phyloP scores from a whole-genome alignment of 1,140 invertebrate genomes.

The Fopius arisanus region DNA sequence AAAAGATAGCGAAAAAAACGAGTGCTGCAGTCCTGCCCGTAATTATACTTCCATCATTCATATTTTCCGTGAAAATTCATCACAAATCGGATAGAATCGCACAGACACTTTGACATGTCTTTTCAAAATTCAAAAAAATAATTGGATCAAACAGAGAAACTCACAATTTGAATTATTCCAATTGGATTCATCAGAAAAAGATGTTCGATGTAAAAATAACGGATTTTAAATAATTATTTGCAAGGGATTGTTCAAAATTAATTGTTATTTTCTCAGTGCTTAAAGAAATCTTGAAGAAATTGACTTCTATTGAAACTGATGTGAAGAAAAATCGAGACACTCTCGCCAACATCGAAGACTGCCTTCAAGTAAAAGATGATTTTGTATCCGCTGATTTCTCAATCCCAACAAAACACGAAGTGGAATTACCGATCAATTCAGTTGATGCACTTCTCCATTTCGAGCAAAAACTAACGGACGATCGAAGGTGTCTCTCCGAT shows the following conservation, averaged over 20 bases:
- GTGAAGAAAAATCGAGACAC: background rate
- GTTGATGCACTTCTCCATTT: background rate
- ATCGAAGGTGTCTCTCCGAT: background rate
- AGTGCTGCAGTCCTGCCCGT: background rate
- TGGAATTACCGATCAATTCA: background rate
- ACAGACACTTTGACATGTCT: too few relatives aligned
- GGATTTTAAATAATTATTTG: too few relatives aligned
- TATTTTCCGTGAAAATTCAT: too few relatives aligned
- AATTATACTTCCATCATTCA: too few relatives aligned
- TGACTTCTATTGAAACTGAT: background rate
- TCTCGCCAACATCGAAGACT: background rate
- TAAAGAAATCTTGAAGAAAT: background rate
- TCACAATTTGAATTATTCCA: too few relatives aligned
- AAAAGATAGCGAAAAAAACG: background rate
- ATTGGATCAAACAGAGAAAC: too few relatives aligned
- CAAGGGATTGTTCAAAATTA: too few relatives aligned
- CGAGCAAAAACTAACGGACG: background rate
- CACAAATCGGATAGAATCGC: too few relatives aligned
- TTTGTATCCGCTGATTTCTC: background rate
- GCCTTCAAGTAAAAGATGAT: background rate
- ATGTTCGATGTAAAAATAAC: too few relatives aligned
- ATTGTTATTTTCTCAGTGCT: background rate
- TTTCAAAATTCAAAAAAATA: too few relatives aligned
- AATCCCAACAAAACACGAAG: background rate
- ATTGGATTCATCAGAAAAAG: too few relatives aligned